A percentile compares a stretch with the other conserved stretches of the same genome.
These are phyloP conservation scores for Mystacides longicornis DNA, from an alignment of 2,888 invertebrate genomes.

Conservation along the genomic window DNA sequence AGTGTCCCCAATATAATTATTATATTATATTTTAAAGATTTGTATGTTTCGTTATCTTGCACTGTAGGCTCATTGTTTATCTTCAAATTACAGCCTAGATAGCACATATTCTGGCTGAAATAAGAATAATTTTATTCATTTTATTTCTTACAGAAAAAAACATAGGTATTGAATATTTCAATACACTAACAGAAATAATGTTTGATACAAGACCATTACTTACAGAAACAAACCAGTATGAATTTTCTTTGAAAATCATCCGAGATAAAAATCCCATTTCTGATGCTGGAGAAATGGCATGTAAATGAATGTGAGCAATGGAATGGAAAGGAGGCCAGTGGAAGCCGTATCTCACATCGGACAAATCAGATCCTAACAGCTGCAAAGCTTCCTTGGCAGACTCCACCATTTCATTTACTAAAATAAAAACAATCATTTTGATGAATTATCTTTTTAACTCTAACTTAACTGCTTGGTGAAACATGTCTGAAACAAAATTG, in stretches of 20 bases:
- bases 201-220: slow-evolving; percentile 29
- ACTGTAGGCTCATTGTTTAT: too few relatives aligned
- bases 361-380: slow-evolving; percentile 39
- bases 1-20: too few relatives aligned
- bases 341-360: slow-evolving; percentile 55
- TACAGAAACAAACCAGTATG: slow-evolving; percentile 80
- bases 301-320: slow-evolving; percentile 76
- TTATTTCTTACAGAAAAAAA: not conserved
- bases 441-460: too few relatives aligned
- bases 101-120: slow-evolving; percentile 49
- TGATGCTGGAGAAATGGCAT: slow-evolving; percentile 72
- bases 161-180: not conserved
- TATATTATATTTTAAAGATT: too few relatives aligned
- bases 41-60: too few relatives aligned
- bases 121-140: not conserved
- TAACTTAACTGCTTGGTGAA: too few relatives aligned
- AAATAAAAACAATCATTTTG: too few relatives aligned
- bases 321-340: slow-evolving; percentile 89
- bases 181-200: not conserved
- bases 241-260: slow-evolving; percentile 62
- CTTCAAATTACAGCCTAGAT: slow-evolving; percentile 36
- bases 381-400: slow-evolving; percentile 42
- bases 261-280: slow-evolving; percentile 62
- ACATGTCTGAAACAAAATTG: too few relatives aligned
- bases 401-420: slow-evolving; percentile 61